A percentile compares a stretch with the other conserved stretches of the same genome.
phyloP scores from a whole-genome alignment of 2,797 vertebrate genomes.

The Xiphophorus birchmanni region DNA sequence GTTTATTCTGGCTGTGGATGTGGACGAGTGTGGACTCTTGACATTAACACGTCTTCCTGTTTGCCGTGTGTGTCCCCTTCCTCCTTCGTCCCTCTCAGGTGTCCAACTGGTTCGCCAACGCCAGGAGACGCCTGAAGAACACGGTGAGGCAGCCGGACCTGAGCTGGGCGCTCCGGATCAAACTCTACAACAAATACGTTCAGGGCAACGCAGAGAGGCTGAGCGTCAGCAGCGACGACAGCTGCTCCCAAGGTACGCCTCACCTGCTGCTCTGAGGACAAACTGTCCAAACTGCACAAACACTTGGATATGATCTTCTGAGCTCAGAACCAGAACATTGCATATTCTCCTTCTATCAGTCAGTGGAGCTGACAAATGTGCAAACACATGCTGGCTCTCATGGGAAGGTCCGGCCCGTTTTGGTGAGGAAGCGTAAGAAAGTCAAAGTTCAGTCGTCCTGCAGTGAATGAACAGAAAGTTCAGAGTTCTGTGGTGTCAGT shows the following conservation, averaged over 20 bases:
- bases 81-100: conserved; percentile 79
- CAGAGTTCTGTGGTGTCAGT: conserved; percentile 62
- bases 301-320: conserved; percentile 1
- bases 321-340: not conserved
- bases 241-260: conserved; percentile 95
- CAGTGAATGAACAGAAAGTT: conserved; percentile 44
- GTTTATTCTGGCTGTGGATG: conserved; percentile 54
- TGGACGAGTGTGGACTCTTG: conserved; percentile 55
- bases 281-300: not conserved
- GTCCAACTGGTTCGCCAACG: conserved; percentile 99
- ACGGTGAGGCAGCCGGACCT: conserved; percentile 97
- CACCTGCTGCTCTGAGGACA: too few relatives aligned
- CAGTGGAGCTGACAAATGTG: not conserved
- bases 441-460: conserved; percentile 39
- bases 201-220: conserved; percentile 98
- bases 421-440: conserved; percentile 4
- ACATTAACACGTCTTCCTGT: conserved; percentile 53
- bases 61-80: conserved; percentile 27
- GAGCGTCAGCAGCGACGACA: conserved; percentile 96
- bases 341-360: not conserved
- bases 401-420: conserved; percentile 17
- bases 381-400: conserved; percentile 21
- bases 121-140: conserved; percentile 96
- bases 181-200: conserved; percentile 98
- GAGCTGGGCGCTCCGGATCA: conserved; percentile 98